Conservation (phyloP, 2,113 vertebrate genomes). For the Ia io region DNA sequence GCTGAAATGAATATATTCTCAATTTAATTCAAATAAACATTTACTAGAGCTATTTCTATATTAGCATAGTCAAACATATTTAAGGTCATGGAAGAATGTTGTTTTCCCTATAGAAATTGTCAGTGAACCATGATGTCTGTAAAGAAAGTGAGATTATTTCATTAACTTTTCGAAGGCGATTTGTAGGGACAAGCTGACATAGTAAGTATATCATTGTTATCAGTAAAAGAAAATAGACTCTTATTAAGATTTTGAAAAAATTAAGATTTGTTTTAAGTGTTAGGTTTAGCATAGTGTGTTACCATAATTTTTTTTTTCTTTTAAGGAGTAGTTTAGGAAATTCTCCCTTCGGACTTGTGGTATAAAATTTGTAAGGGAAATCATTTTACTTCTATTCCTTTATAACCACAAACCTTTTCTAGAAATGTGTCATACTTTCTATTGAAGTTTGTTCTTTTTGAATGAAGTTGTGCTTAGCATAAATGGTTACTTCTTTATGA, state of each 20-base stretch:
- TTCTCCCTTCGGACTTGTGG: not conserved
- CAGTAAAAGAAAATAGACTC: not conserved
- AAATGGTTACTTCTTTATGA: not conserved
- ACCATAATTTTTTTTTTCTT: slow-evolving; percentile 6
- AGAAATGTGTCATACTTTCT: slow-evolving; percentile 13
- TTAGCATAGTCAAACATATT: not conserved
- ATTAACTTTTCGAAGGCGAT: slow-evolving; percentile 3
- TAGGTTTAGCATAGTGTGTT: not conserved
- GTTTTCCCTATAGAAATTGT: slow-evolving; percentile 17
- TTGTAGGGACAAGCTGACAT: not conserved
- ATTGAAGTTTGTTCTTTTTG: not conserved
- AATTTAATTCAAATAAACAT: not conserved
- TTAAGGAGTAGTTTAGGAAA: slow-evolving; percentile 22
- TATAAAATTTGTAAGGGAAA: slow-evolving; percentile 5
- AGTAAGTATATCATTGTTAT: not conserved
- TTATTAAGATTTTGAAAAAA: not conserved
- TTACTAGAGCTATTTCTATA: slow-evolving; percentile 1
- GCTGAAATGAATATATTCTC: slow-evolving; percentile 20
- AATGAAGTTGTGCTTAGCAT: not conserved
- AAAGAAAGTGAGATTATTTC: not conserved
- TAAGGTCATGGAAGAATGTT: not conserved
- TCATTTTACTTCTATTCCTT: slow-evolving; percentile 4
- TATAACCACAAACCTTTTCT: not conserved
- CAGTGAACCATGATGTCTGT: not conserved
- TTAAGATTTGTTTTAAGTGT: not conserved